Evolutionary conservation across 2,797 vertebrate genomes (phyloP).

Genomic region (Micropoecilia bifurca): DNA sequence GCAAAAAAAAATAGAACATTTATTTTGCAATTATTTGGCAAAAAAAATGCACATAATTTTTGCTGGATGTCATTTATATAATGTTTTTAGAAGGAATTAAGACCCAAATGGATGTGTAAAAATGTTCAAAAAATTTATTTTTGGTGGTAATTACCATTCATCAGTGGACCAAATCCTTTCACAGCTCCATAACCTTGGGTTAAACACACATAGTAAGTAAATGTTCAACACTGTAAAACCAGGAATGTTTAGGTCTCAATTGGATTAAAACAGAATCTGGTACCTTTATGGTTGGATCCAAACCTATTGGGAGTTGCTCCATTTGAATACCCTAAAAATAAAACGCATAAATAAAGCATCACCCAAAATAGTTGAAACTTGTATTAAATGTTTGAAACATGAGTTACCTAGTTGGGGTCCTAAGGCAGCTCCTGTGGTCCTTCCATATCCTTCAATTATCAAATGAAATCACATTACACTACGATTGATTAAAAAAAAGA

Average conservation of each 20-base stretch:
- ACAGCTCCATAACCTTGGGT: slow-evolving; percentile 49
- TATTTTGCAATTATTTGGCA: too few relatives aligned
- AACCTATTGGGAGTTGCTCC: slow-evolving; percentile 43
- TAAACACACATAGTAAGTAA: slow-evolving; percentile 8
- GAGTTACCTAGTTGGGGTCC: slow-evolving; percentile 63
- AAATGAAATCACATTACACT: slow-evolving; percentile 3
- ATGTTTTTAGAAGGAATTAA: too few relatives aligned
- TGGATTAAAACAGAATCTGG: neutral
- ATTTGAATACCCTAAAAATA: slow-evolving; percentile 49
- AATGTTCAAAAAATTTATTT: too few relatives aligned
- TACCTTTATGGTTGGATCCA: slow-evolving; percentile 53
- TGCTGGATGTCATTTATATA: too few relatives aligned
- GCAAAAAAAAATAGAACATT: too few relatives aligned
- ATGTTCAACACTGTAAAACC: neutral
- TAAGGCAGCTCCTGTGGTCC: slow-evolving; percentile 41
- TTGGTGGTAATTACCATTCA: slow-evolving; percentile 32
- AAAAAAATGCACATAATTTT: too few relatives aligned
- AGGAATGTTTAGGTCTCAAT: neutral
- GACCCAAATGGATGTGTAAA: too few relatives aligned
- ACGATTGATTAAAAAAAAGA: neutral
- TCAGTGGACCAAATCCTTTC: slow-evolving; percentile 46
- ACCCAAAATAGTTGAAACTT: neutral
- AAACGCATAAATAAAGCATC: slow-evolving; percentile 14
- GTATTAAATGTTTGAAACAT: neutral
- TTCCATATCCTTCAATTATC: slow-evolving; percentile 58